Conservation (phyloP, 1,140 invertebrate species). For the Alviniconcha marisindica region DNA sequence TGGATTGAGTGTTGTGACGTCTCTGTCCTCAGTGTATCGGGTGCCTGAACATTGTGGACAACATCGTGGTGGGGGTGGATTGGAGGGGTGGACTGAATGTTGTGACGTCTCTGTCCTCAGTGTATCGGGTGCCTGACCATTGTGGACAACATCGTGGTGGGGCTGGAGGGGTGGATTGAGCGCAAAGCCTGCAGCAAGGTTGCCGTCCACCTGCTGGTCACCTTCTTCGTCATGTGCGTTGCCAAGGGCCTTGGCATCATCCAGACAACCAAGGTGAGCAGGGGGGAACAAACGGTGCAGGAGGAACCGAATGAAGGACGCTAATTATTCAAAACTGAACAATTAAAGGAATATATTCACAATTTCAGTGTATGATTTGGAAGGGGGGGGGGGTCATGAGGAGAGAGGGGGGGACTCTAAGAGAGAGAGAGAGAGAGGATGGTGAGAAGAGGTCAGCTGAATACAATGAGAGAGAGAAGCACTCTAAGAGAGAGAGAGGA, state of each 20-base stretch:
- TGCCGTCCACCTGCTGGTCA: slow-evolving; percentile 63
- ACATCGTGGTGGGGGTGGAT: neutral
- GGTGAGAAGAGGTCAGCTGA: neutral
- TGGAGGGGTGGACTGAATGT: slow-evolving; percentile 58
- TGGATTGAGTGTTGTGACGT: neutral
- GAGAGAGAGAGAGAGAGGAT: neutral
- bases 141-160: slow-evolving; percentile 67
- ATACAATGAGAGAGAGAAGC: too few relatives aligned
- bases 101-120: too few relatives aligned
- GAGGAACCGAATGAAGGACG: too few relatives aligned
- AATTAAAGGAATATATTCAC: too few relatives aligned
- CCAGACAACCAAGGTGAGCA: slow-evolving; percentile 63
- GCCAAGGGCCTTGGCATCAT: slow-evolving; percentile 61
- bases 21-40: slow-evolving; percentile 59
- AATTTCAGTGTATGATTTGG: neutral
- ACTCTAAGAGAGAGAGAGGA: neutral
- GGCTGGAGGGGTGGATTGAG: slow-evolving; percentile 57
- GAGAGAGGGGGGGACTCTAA: neutral
- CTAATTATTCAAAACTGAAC: too few relatives aligned
- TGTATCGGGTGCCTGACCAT: slow-evolving; percentile 66
- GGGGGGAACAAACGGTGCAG: neutral
- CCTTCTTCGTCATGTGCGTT: slow-evolving; percentile 62
- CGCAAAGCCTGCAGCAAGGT: slow-evolving; percentile 56
- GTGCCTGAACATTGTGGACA: slow-evolving; percentile 51
- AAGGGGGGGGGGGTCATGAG: neutral